These are phyloP conservation scores for Blastomussa wellsi DNA, from an alignment of 92 coral and sea anemone species.

Conservation along the genomic window DNA sequence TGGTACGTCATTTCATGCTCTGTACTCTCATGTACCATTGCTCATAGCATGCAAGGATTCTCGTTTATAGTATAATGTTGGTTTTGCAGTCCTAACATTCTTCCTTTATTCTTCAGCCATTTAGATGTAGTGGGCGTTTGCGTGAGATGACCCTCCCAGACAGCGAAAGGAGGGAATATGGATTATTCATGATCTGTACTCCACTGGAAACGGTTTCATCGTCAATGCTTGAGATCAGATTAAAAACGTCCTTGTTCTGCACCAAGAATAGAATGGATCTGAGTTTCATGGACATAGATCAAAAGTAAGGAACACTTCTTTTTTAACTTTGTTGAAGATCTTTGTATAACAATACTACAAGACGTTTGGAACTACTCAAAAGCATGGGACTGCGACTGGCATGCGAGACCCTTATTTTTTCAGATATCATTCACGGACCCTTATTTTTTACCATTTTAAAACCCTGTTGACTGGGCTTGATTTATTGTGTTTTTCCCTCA, in stretches of 20 bases:
- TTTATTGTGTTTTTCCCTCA: constrained; percentile 11
- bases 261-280: constrained; percentile 98
- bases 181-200: constrained; percentile 90
- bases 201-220: constrained; percentile 91
- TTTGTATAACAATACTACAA: too few relatives aligned
- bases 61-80: too few relatives aligned
- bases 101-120: constrained; percentile 72
- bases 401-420: too few relatives aligned
- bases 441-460: too few relatives aligned
- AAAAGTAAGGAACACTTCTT: constrained; percentile 74
- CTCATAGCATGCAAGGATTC: too few relatives aligned
- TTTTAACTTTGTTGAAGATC: too few relatives aligned
- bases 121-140: constrained; percentile 95
- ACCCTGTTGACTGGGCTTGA: background rate
- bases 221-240: constrained; percentile 91
- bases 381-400: too few relatives aligned
- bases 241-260: constrained; percentile 91
- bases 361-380: too few relatives aligned
- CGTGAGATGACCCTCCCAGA: constrained; percentile 93
- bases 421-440: too few relatives aligned
- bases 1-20: too few relatives aligned
- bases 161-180: constrained; percentile 76
- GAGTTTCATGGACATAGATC: constrained; percentile 95
- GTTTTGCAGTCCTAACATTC: too few relatives aligned
- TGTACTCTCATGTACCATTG: too few relatives aligned